Conservation (phyloP, 2,113 vertebrate species). For the Rhinolophus ferrumequinum region DNA sequence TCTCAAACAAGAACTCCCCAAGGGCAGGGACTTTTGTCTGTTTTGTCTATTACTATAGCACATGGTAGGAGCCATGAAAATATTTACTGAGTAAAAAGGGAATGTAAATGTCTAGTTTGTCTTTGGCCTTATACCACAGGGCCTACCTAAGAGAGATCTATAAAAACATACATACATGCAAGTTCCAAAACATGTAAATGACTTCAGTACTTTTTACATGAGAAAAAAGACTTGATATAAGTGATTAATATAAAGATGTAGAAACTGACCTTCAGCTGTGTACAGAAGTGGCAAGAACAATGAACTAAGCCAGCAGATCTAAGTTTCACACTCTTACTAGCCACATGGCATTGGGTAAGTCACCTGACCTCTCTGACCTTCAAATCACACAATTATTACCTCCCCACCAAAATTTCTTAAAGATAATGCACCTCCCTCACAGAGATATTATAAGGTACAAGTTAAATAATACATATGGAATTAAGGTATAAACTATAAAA, state of each 20-base stretch:
- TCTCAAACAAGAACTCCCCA: neutral
- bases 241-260: neutral
- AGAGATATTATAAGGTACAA: neutral
- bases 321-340: neutral
- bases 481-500: constrained; percentile 34
- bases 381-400: neutral
- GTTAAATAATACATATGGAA: constrained; percentile 3
- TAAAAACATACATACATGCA: neutral
- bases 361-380: neutral
- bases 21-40: neutral
- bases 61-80: neutral
- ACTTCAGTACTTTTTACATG: constrained; percentile 7
- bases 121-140: neutral
- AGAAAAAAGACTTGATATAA: neutral
- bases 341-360: neutral
- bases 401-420: neutral
- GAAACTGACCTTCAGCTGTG: neutral
- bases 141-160: neutral
- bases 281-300: neutral
- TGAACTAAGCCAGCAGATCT: neutral
- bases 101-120: neutral
- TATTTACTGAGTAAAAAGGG: neutral
- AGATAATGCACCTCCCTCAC: constrained; percentile 4
- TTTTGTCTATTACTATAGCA: neutral
- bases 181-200: constrained; percentile 31